phyloP scores from a whole-genome alignment of 2,113 vertebrate genomes.

The Syngnathus scovelli region DNA sequence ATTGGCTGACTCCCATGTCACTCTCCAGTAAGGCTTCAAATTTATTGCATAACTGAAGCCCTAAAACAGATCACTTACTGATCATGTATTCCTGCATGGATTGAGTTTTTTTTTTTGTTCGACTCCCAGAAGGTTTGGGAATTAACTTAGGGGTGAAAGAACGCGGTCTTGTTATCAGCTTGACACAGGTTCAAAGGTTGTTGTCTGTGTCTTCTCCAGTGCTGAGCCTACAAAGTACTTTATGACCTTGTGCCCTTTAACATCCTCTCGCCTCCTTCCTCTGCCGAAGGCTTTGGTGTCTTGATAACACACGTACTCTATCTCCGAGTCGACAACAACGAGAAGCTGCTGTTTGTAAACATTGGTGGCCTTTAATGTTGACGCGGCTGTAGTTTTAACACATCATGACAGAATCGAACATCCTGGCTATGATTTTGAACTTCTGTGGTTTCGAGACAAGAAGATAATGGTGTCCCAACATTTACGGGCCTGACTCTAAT shows the following conservation, averaged over 20 bases:
- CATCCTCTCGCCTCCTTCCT: slow-evolving; percentile 43
- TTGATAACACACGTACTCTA: slow-evolving; percentile 45
- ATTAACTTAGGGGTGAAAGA: slow-evolving; percentile 32
- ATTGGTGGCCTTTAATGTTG: background rate
- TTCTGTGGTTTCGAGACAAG: background rate
- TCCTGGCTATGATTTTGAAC: background rate
- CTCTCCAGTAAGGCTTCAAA: too few relatives aligned
- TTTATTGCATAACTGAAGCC: too few relatives aligned
- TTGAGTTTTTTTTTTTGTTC: too few relatives aligned
- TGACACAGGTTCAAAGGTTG: slow-evolving; percentile 52
- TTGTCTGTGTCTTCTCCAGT: slow-evolving; percentile 58
- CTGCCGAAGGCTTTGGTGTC: slow-evolving; percentile 44
- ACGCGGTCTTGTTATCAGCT: slow-evolving; percentile 46
- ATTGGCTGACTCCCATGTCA: too few relatives aligned
- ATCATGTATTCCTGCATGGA: too few relatives aligned
- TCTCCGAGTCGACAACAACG: slow-evolving; percentile 4
- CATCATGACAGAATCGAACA: background rate
- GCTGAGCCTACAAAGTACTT: slow-evolving; percentile 27
- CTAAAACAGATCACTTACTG: too few relatives aligned
- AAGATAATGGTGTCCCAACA: too few relatives aligned
- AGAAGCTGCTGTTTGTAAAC: background rate
- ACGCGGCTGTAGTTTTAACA: background rate
- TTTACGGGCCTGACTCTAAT: too few relatives aligned
- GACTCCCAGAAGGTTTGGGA: too few relatives aligned
- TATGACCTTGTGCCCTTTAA: slow-evolving; percentile 33